Conservation (phyloP, 2,888 invertebrate genomes). For the Epistrophe eligans region DNA sequence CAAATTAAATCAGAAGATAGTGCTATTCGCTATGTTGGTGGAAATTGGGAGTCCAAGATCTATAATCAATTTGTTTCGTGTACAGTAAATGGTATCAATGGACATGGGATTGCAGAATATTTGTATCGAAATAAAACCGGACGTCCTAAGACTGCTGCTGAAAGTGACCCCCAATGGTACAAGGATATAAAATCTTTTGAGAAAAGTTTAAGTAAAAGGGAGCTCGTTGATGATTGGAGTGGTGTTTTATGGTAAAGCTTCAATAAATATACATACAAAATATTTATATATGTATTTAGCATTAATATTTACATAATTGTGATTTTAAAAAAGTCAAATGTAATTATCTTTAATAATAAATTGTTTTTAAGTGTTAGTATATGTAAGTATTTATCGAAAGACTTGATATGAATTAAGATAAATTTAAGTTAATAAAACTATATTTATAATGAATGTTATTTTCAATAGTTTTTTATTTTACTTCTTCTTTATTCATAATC, state of each 20-base stretch:
- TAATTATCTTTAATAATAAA: not conserved
- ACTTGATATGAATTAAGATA: conserved; percentile 44
- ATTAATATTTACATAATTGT: conserved; percentile 7
- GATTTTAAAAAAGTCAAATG: not conserved
- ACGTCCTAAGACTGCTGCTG: conserved; percentile 84
- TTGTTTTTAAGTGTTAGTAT: not conserved
- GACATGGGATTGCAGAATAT: conserved; percentile 90
- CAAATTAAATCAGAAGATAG: conserved; percentile 87
- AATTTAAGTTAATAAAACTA: conserved; percentile 14
- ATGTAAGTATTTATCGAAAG: conserved; percentile 21
- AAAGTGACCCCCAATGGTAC: conserved; percentile 86
- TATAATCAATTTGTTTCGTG: conserved; percentile 86
- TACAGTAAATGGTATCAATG: conserved; percentile 85
- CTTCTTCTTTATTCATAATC: too few species aligned
- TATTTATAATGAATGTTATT: not conserved
- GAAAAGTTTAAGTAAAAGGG: conserved; percentile 35
- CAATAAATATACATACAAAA: not conserved
- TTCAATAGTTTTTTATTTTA: not conserved
- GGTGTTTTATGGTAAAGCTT: conserved; percentile 32
- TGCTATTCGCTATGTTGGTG: conserved; percentile 87
- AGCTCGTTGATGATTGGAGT: conserved; percentile 55
- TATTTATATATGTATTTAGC: not conserved
- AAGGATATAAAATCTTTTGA: conserved; percentile 51
- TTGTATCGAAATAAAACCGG: conserved; percentile 87
- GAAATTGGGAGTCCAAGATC: conserved; percentile 88